Evolutionary conservation across 2,113 vertebrate genomes (phyloP), one percentile per base, ranked within the genome.

Genomic region (Calonectris borealis): DNA sequence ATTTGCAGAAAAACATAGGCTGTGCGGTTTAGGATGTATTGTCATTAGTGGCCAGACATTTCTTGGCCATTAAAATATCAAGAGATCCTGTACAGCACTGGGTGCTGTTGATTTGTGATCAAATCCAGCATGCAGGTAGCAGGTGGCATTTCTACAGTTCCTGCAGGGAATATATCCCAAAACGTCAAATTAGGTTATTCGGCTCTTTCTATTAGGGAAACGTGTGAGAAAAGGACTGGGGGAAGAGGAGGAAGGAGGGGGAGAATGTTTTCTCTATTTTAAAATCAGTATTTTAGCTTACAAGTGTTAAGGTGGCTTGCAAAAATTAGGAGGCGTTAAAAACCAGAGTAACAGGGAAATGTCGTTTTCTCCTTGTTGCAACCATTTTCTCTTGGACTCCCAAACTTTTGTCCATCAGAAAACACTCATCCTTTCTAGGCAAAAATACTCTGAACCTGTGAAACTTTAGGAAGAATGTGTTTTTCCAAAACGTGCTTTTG

Each of bases 141-240:
- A 96, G 96, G 96, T 96, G 91, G 83, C 89, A 94, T 94, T 97
- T 94, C 91, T 68, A 46, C 83, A 70, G 27, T 77, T 92, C 72
- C 95, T 94, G 86, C 89, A 18, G 89, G 93, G 86, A 84, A 84
- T 82, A 26, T 71, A 66, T 95, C 89, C 96, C 83, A 38, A 93
- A 78, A 91, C 24, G 13, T 91, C 91, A 91, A 58, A 86, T 82
- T 46, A 64, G 38, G 93, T 95, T 92, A 90, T 71, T 88, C 8
- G 0, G 38, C 48, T 81, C 61, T 86, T 94, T 81, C 60, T 69
- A n/a, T 60, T 84, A 83, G 80, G 77, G 80, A 91, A 66, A 95
- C 81, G 46, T 78, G 69, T 54, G 76, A 96, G 76, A 64, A 85
- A 83, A 83, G 73, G 76, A 29, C 71, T 16, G 22, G 54, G 20